phyloP scores from a whole-genome alignment of 2,888 invertebrate genomes.

The Dysmachus trigonus region DNA sequence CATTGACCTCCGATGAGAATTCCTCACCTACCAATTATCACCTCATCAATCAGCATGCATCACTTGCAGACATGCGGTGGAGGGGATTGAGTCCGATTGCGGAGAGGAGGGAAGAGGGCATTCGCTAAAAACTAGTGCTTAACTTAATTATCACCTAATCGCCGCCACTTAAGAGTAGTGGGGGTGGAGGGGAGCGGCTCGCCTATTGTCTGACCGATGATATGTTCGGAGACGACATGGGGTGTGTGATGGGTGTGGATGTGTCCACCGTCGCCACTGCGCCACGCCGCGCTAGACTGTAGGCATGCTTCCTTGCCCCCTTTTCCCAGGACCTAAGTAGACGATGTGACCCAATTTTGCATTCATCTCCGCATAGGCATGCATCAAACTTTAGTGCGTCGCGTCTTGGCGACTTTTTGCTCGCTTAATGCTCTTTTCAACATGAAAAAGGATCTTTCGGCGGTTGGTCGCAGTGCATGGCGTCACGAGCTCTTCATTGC shows the following conservation, averaged over 20 bases:
- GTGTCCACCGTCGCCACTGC: background rate
- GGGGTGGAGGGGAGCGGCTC: too few species aligned
- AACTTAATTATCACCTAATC: slow-evolving; percentile 27
- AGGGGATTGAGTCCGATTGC: background rate
- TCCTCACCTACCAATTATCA: slow-evolving; percentile 20
- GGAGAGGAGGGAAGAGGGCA: background rate
- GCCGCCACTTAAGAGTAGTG: background rate
- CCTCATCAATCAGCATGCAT: slow-evolving; percentile 17
- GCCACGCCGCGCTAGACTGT: too few species aligned
- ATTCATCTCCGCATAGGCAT: slow-evolving; percentile 29
- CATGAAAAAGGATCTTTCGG: background rate
- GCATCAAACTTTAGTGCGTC: slow-evolving; percentile 33
- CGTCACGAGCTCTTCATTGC: slow-evolving; percentile 21
- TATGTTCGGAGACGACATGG: background rate
- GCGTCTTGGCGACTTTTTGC: slow-evolving; percentile 33
- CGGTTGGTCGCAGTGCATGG: slow-evolving; percentile 13
- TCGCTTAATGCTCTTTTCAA: background rate
- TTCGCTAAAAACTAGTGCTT: slow-evolving; percentile 18
- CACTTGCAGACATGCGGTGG: background rate
- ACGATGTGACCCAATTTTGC: slow-evolving; percentile 18
- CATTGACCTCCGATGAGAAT: background rate
- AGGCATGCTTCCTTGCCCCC: background rate
- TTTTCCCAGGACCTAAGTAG: background rate
- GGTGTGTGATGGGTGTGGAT: background rate
- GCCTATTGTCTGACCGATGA: background rate